Base-by-base conservation (phyloP, 2,888 invertebrate species). In the Drosophila bunnanda region DNA sequence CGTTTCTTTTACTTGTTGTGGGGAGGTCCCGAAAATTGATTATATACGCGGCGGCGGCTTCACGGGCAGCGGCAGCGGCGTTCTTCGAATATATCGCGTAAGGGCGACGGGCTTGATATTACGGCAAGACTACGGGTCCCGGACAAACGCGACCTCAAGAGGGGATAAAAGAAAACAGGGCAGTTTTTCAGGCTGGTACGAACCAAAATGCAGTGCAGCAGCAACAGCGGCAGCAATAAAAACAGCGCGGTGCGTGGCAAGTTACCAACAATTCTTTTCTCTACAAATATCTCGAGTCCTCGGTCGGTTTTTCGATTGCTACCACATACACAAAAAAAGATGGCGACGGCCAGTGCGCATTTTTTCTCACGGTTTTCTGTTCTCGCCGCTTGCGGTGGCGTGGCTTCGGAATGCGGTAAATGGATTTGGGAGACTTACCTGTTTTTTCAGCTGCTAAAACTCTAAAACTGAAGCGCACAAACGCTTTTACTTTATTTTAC, bases 121-220 rank as follows among this genome's bases (percentile, higher is more conserved):
- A 50, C 32, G 32, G 50, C 50, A 50, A 50, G 50, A 48, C 50
- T 77, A 78, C 67, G 74, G 39, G 32, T 34, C 50, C 34, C 79
- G 79, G 59, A 66, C 12, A 65, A 67, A 50, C 82, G 85, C 82
- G 82, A 82, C 82, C 82, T 82, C 80, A 76, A 82, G 64, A 75
- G 68, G 61, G 76, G 46, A 65, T 57, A 80, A 60, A 72, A 78
- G 62, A 77, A 82, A 79, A 71, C 74, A 79, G 59, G 62, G 74
- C 70, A 77, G 65, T 59, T 76, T 68, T 68, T 78, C 72, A 69
- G 75, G 71, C 74, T 76, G 56, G 15, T 72, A 78, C 78, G 53
- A 71, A 70, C 74, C 75, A 69, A 59, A 54, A 17, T 59, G 22
- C 59, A 39, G 30, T 41, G 56, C 41, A 54, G 10, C 56, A 65